Percentiles rank a stretch among this genome's conserved stretches.
These are phyloP conservation scores for Hirundo rustica DNA, from an alignment of 2,797 vertebrate genomes.

Conservation along the genomic window DNA sequence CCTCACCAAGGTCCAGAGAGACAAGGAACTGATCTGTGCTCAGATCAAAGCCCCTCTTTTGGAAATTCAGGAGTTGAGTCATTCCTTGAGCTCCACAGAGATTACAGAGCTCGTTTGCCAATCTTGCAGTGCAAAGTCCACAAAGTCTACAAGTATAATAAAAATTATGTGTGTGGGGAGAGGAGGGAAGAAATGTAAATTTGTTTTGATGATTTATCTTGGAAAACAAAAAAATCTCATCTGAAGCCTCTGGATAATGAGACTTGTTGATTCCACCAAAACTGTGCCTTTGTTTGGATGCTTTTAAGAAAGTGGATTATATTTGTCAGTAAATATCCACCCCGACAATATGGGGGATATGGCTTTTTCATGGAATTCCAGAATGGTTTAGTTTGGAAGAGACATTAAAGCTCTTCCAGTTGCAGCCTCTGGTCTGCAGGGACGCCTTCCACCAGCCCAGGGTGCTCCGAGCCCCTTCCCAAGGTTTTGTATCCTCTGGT, in stretches of 20 bases:
- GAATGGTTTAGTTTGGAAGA: background rate
- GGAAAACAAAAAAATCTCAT: background rate
- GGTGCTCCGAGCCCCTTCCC: background rate
- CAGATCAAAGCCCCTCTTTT: background rate
- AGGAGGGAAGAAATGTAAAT: background rate
- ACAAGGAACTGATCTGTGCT: background rate
- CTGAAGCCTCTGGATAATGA: background rate
- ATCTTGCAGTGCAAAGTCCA: background rate
- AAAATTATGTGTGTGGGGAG: background rate
- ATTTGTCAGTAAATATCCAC: background rate
- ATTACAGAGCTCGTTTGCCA: background rate
- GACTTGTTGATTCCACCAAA: background rate
- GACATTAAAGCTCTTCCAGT: background rate
- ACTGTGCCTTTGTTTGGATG: background rate
- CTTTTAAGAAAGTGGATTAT: background rate
- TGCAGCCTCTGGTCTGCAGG: too few species aligned
- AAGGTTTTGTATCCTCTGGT: background rate
- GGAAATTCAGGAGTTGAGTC: background rate
- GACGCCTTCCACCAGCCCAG: background rate
- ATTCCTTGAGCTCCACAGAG: background rate
- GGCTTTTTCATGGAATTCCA: background rate
- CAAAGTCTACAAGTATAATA: background rate
- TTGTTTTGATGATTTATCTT: background rate
- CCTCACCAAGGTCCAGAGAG: background rate
- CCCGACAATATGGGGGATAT: background rate